These are phyloP conservation scores for Drosophila biarmipes DNA, from an alignment of 1,140 invertebrate species.

Conservation along the genomic window DNA sequence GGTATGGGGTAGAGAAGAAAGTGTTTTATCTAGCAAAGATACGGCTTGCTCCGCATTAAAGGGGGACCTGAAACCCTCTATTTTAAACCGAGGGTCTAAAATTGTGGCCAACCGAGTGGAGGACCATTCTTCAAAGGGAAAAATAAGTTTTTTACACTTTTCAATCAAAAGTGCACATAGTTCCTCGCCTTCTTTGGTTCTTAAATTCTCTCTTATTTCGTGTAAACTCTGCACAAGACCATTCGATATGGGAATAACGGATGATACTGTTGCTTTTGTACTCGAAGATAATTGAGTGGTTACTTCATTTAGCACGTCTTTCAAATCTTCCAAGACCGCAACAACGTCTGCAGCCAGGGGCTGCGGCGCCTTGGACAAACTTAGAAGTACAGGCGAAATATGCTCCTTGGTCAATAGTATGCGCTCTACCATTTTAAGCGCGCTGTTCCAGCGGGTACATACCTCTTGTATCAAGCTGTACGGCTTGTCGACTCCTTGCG, in stretches of 20 bases:
- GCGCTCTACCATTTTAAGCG: not conserved
- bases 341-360: too few relatives aligned
- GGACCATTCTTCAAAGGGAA: not conserved
- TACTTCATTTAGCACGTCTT: not conserved
- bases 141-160: not conserved
- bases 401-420: not conserved
- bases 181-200: not conserved
- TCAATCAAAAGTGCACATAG: not conserved
- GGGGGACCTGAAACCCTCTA: not conserved
- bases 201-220: not conserved
- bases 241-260: not conserved
- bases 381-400: not conserved
- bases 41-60: conserved; percentile 1
- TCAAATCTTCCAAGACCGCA: too few relatives aligned
- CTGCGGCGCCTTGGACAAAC: not conserved
- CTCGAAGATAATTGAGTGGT: not conserved
- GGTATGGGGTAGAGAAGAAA: too few relatives aligned
- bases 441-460: not conserved
- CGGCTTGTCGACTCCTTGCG: not conserved
- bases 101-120: not conserved
- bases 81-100: not conserved
- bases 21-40: too few relatives aligned
- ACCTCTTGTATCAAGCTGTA: not conserved
- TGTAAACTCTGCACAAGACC: not conserved
- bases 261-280: not conserved